Conservation (phyloP, 2,888 invertebrate species). For the Rosalia funebris region DNA sequence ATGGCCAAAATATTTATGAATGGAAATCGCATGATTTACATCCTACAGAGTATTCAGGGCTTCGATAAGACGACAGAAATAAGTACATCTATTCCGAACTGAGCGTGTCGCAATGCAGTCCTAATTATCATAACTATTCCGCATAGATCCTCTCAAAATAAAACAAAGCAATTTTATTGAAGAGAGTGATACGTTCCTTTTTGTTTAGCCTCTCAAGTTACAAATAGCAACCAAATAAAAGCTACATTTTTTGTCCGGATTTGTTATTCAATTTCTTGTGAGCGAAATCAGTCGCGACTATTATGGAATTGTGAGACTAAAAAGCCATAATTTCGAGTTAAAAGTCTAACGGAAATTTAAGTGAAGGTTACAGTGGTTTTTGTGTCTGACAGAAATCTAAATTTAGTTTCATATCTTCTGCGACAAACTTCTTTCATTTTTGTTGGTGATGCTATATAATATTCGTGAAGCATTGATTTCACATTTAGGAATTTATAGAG, state of each 20-base stretch:
- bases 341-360: background rate
- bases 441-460: too few species aligned
- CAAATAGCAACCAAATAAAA: background rate
- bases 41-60: conserved; percentile 30
- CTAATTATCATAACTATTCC: background rate
- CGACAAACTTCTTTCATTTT: too few species aligned
- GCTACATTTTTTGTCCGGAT: background rate
- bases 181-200: background rate
- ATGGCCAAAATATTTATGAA: conserved; percentile 56
- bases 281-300: background rate
- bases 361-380: background rate
- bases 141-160: background rate
- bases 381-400: background rate
- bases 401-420: background rate
- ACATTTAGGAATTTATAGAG: too few species aligned
- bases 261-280: background rate
- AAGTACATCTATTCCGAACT: background rate
- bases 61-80: background rate
- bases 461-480: too few species aligned
- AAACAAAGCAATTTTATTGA: background rate
- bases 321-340: background rate
- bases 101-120: background rate
- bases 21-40: conserved; percentile 52
- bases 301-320: background rate
- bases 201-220: background rate